Conservation (phyloP, 2,113 vertebrate genomes). For the Vidua macroura region DNA sequence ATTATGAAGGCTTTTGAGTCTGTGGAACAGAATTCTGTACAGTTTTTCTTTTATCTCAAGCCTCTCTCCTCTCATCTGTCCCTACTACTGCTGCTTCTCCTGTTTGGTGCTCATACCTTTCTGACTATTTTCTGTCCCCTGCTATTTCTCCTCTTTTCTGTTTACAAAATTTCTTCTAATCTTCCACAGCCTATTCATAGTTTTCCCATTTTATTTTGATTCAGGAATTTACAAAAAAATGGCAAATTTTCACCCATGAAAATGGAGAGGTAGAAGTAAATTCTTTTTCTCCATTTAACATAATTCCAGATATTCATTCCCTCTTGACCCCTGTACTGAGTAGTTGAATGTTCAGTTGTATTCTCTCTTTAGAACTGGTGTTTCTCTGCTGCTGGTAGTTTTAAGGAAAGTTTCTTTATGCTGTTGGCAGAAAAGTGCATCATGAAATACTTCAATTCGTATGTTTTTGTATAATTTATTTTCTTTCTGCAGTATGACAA, state of each 20-base stretch:
- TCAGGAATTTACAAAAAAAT: neutral
- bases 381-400: neutral
- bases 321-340: neutral
- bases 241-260: neutral
- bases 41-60: neutral
- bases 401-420: neutral
- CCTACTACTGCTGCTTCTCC: neutral
- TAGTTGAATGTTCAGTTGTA: neutral
- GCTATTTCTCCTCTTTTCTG: neutral
- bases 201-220: neutral
- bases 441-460: neutral
- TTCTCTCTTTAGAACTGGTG: neutral
- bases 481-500: slow-evolving; percentile 30
- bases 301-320: neutral
- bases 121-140: neutral
- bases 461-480: neutral
- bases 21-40: neutral
- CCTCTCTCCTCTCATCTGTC: neutral
- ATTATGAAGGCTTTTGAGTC: neutral
- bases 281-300: neutral
- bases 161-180: neutral
- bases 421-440: neutral
- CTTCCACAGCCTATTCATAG: neutral
- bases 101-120: neutral
- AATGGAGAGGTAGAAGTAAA: neutral